Evolutionary conservation across 2,888 invertebrate genomes (phyloP).

Genomic region (Nomada hirtipes): DNA sequence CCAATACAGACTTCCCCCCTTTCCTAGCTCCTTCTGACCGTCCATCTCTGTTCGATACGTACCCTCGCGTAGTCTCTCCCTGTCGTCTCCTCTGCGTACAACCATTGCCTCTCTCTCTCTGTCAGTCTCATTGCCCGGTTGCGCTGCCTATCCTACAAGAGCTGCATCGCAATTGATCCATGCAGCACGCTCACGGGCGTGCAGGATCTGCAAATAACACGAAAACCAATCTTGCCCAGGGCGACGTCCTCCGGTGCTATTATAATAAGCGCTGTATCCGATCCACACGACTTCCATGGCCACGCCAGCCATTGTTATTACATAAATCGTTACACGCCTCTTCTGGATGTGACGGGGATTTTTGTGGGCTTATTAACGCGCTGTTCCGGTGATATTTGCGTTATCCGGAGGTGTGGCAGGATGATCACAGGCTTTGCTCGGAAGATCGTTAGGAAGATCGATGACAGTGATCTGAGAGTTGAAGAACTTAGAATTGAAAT

Average conservation of each 20-base stretch:
- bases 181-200: constrained; percentile 65
- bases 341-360: constrained; percentile 8
- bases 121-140: not conserved
- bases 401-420: not conserved
- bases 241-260: constrained; percentile 51
- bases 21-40: constrained; percentile 38
- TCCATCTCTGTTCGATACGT: constrained; percentile 35
- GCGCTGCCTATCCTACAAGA: constrained; percentile 65
- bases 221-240: constrained; percentile 70
- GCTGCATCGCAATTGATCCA: constrained; percentile 78
- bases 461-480: not conserved
- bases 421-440: not conserved
- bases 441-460: not conserved
- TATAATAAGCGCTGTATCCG: constrained; percentile 57
- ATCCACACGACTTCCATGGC: constrained; percentile 43
- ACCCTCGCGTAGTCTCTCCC: not conserved
- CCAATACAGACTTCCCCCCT: constrained; percentile 69
- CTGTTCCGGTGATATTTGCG: constrained; percentile 14
- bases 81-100: not conserved
- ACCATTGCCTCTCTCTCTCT: constrained; percentile 9
- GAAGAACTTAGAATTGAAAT: not conserved
- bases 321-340: constrained; percentile 32
- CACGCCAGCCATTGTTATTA: constrained; percentile 38
- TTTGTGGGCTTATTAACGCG: constrained; percentile 22
- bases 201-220: constrained; percentile 79